A percentile compares a stretch with the other conserved stretches of the same genome.
Conservation (phyloP, 2,888 invertebrate species). For the Elysia crispata region DNA sequence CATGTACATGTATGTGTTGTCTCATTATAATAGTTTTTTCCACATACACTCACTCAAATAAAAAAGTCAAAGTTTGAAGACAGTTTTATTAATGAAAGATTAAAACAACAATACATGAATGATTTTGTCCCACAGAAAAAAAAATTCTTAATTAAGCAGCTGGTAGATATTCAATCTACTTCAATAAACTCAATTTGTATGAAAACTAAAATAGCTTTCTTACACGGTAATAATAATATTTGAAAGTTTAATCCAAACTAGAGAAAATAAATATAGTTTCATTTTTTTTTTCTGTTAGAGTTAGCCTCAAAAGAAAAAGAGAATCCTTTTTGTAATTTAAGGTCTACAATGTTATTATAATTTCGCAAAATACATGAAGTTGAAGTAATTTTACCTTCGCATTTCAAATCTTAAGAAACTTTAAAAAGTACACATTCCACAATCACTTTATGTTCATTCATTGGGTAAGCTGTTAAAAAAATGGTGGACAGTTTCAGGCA, state of each 20-base stretch:
- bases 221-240: not conserved
- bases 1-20: too few species aligned
- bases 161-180: not conserved
- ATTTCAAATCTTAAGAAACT: not conserved
- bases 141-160: not conserved
- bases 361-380: not conserved
- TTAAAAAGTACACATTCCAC: not conserved
- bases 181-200: not conserved
- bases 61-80: not conserved
- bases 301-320: not conserved
- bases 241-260: not conserved
- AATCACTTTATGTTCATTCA: not conserved
- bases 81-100: not conserved
- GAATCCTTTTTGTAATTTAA: not conserved
- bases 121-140: not conserved
- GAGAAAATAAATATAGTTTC: not conserved
- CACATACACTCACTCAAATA: not conserved
- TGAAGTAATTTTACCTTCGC: too few species aligned
- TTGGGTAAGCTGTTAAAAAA: constrained; percentile 14
- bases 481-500: constrained; percentile 14
- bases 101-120: not conserved
- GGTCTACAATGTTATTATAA: not conserved
- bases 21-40: not conserved
- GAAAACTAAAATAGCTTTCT: not conserved
- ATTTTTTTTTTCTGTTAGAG: not conserved